A percentile compares a stretch with the other conserved stretches of the same genome.
These are phyloP conservation scores for Stigmatopora nigra DNA, from an alignment of 2,113 vertebrate species.

Conservation along the genomic window DNA sequence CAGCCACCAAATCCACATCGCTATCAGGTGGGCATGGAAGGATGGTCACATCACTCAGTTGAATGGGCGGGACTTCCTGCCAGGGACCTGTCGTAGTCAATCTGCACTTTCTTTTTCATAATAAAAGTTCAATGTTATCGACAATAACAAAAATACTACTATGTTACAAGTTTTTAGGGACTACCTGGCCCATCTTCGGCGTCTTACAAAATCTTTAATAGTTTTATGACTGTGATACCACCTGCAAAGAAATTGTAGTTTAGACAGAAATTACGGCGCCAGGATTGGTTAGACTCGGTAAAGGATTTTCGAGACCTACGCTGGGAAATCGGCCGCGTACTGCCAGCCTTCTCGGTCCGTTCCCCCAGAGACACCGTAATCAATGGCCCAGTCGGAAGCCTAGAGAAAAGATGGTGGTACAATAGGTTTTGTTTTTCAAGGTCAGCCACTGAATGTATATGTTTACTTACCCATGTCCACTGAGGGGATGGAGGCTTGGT, in stretches of 20 bases:
- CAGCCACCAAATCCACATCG: conserved; percentile 66
- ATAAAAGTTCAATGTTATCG: background rate
- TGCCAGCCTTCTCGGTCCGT: conserved; percentile 95
- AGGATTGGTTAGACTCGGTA: background rate
- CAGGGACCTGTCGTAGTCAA: conserved; percentile 88
- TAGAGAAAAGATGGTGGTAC: conserved; percentile 37
- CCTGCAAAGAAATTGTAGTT: conserved; percentile 62
- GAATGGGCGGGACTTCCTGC: conserved; percentile 86
- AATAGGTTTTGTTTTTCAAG: background rate
- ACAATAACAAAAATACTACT: conserved; percentile 7
- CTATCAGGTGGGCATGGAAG: conserved; percentile 68
- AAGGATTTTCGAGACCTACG: conserved; percentile 68
- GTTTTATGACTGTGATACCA: conserved; percentile 93
- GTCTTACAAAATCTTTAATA: conserved; percentile 93
- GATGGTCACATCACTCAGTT: conserved; percentile 84
- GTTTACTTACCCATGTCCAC: conserved; percentile 84
- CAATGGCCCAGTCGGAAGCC: conserved; percentile 88
- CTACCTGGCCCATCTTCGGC: conserved; percentile 93
- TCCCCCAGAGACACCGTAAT: conserved; percentile 78
- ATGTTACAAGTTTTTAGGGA: conserved; percentile 10
- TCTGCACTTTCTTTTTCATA: conserved; percentile 82
- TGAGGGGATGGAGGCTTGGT: conserved; percentile 87
- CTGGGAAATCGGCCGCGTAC: conserved; percentile 92
- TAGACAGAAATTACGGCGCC: background rate
- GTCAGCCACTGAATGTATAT: conserved; percentile 3